phyloP scores from a whole-genome alignment of 1,140 invertebrate genomes.

The Aradophagus sp. region DNA sequence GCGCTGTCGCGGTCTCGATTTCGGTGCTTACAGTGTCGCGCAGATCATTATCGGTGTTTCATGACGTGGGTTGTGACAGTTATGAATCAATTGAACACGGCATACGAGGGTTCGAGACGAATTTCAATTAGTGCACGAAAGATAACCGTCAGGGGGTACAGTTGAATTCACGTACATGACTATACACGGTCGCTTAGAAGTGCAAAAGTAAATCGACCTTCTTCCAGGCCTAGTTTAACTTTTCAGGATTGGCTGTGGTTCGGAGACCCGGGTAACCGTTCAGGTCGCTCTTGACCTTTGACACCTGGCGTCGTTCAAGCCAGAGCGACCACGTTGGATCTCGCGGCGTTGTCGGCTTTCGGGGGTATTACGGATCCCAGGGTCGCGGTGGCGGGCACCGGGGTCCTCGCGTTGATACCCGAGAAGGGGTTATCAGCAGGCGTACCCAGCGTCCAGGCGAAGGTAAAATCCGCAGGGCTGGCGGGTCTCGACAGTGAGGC shows the following conservation, averaged over 20 bases:
- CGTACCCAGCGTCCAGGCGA: conserved; percentile 56
- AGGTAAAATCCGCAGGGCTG: conserved; percentile 71
- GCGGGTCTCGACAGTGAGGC: conserved; percentile 74
- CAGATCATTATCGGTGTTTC: conserved; percentile 40
- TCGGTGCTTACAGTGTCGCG: conserved; percentile 27
- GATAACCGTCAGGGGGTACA: background rate
- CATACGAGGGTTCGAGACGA: conserved; percentile 14
- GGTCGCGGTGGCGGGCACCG: conserved; percentile 74
- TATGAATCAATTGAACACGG: conserved; percentile 12
- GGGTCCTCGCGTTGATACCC: conserved; percentile 71
- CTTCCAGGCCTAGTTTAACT: too few relatives aligned
- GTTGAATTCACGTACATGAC: background rate
- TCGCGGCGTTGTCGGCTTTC: conserved; percentile 68
- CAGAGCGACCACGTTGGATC: conserved; percentile 67
- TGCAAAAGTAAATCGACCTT: too few relatives aligned
- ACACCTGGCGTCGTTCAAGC: conserved; percentile 7
- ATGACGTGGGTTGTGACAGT: conserved; percentile 50
- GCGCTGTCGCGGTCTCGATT: conserved; percentile 20
- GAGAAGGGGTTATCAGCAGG: conserved; percentile 68
- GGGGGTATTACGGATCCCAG: conserved; percentile 66
- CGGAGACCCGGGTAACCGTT: too few relatives aligned
- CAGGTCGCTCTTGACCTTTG: conserved; percentile 5
- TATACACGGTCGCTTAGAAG: too few relatives aligned
- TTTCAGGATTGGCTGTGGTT: too few relatives aligned
- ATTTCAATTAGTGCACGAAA: background rate